Base-by-base conservation (phyloP, 2,888 invertebrate species). In the Ecdyonurus torrentis region DNA sequence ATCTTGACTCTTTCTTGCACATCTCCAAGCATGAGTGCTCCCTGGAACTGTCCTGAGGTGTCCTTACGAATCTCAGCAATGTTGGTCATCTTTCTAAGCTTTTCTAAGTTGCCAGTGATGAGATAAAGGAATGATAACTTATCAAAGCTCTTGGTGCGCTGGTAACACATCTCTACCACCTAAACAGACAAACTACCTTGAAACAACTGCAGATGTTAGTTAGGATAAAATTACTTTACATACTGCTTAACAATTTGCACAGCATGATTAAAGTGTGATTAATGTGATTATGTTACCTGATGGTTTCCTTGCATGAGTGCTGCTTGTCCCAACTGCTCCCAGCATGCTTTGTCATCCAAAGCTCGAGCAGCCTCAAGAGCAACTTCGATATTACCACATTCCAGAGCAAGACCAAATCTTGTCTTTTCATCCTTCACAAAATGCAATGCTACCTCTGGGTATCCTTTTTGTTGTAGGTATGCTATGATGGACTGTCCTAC, bases 351-450 rank as follows among this genome's bases (percentile, higher is more conserved):
- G 72, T 98, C 94, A 73, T 99, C 98, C 37, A 99, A 74, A 1
- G 89, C 86, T 74, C 93, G 89, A 1, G 99, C 98, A 0, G 98
- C 96, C 72, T 98, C 97, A 22, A 99, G 74, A 0, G 98, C 99
- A 63, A 94, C 93, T 74, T 99, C 97, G 68, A 99, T 94, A 75
- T 99, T 98, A 1, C 97, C 97, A 74, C 99, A 99, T 75, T 99
- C 98, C 25, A 99, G 76, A 0, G 99, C 98, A 64, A 99, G 76
- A 0, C 94, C 89, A 71, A 99, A 91, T 22, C 96, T 82, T 0
- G 98, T 99, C 73, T 96, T 96, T 67, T 98, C 92, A 74, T 99
- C 98, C 75, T 99, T 98, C 1, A 99, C 99, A 77, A 99, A 99
- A 76, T 99, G 98, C 2, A 99, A 79, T 0, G 99, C 99, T 10